phyloP scores from a whole-genome alignment of 1,140 invertebrate genomes.

The Wiebesia pumilae region DNA sequence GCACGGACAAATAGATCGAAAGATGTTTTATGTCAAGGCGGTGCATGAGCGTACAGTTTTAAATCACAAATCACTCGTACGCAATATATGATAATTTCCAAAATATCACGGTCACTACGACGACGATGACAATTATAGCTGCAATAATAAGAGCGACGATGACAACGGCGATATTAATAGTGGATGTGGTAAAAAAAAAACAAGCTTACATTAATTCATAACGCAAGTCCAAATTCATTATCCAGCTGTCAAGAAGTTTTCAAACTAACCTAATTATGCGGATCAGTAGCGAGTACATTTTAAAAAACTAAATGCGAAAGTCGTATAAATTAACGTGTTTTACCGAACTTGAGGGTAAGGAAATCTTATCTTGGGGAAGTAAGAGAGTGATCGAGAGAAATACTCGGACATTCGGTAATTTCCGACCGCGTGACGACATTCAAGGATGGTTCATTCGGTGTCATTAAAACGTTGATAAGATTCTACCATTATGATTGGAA shows the following conservation, averaged over 20 bases:
- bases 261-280: too few species aligned
- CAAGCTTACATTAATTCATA: too few species aligned
- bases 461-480: too few species aligned
- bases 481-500: too few species aligned
- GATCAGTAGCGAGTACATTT: background rate
- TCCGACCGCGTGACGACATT: too few species aligned
- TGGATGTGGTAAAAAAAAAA: background rate
- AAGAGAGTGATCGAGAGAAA: constrained; percentile 4
- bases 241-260: too few species aligned
- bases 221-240: too few species aligned
- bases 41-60: background rate
- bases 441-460: too few species aligned
- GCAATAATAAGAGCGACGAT: background rate
- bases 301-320: background rate
- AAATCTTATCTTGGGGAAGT: background rate
- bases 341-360: background rate
- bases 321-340: background rate
- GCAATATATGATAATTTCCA: background rate
- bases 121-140: background rate
- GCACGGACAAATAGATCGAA: background rate
- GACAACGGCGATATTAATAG: background rate
- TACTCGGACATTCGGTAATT: background rate
- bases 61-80: background rate
- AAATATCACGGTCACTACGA: background rate
- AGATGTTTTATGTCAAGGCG: background rate